Evolutionary conservation across 30 jellyfish, hydroid and myxozoan genomes (phyloP).

Genomic region (Pelagia noctiluca): DNA sequence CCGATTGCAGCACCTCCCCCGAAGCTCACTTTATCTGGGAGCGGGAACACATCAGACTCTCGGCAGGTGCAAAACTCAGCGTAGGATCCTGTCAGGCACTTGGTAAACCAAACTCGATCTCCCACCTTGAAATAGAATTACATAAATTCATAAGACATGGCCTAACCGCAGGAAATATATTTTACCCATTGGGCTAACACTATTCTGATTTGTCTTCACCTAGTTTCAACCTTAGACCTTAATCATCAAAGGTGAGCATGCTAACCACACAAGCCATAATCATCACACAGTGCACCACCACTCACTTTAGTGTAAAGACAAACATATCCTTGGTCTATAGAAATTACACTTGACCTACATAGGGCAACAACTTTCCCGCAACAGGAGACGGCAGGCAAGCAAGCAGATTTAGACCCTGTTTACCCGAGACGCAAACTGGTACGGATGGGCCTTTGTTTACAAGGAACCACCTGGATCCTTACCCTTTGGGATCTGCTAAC

Average conservation of each 20-base stretch:
- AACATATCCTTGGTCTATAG: no score
- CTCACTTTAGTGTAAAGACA: neutral
- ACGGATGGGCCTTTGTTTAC: no score
- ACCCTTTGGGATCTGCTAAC: no score
- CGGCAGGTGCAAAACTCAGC: constrained; percentile 62
- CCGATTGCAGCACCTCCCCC: constrained; percentile 79
- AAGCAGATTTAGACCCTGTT: no score
- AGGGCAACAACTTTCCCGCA: no score
- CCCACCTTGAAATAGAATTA: no score
- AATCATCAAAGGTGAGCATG: neutral
- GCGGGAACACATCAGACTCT: constrained; percentile 24
- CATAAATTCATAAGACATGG: no score
- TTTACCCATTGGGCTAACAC: neutral
- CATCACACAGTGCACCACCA: neutral
- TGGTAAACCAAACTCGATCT: constrained; percentile 76
- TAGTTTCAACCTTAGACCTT: neutral
- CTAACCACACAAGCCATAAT: neutral
- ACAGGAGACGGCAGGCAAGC: no score
- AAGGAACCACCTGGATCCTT: no score
- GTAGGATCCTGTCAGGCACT: constrained; percentile 62
- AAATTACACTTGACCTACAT: no score
- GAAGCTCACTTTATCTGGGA: constrained; percentile 38
- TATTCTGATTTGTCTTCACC: neutral
- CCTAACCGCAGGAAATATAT: neutral
- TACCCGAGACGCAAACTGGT: no score